phyloP scores from a whole-genome alignment of 1,140 invertebrate species.

The Arion vulgaris region DNA sequence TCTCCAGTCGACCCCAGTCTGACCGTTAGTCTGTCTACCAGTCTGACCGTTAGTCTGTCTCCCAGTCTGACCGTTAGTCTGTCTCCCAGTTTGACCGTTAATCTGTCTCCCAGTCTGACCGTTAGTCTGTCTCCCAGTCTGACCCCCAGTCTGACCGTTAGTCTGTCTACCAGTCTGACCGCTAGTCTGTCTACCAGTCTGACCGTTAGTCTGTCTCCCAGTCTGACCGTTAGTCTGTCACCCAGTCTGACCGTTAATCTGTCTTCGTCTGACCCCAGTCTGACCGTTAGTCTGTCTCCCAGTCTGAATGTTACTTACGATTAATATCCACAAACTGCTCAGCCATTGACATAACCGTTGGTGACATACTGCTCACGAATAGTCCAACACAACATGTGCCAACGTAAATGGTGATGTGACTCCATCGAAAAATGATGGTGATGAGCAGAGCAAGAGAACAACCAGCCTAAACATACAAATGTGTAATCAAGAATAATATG shows the following conservation, averaged over 20 bases:
- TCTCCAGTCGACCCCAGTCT: background rate
- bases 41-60: background rate
- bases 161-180: no score
- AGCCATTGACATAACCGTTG: conserved; percentile 73
- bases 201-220: no score
- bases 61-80: background rate
- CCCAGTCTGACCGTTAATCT: background rate
- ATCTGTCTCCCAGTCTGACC: no score
- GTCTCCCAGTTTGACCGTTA: conserved; percentile 30
- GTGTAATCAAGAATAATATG: no score
- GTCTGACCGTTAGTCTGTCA: background rate
- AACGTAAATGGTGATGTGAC: conserved; percentile 71
- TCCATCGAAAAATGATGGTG: conserved; percentile 70
- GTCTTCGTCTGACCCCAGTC: background rate
- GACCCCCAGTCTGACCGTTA: no score
- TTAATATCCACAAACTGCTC: conserved; percentile 75
- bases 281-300: background rate
- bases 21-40: background rate
- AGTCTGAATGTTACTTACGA: conserved; percentile 65
- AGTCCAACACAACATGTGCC: conserved; percentile 73
- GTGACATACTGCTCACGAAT: conserved; percentile 75
- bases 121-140: no score
- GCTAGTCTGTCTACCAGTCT: no score
- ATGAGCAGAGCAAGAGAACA: conserved; percentile 69
- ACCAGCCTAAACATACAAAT: conserved; percentile 68